These are phyloP conservation scores for Pogonognathellus flavescens DNA, from an alignment of 1,140 invertebrate species.

Conservation along the genomic window DNA sequence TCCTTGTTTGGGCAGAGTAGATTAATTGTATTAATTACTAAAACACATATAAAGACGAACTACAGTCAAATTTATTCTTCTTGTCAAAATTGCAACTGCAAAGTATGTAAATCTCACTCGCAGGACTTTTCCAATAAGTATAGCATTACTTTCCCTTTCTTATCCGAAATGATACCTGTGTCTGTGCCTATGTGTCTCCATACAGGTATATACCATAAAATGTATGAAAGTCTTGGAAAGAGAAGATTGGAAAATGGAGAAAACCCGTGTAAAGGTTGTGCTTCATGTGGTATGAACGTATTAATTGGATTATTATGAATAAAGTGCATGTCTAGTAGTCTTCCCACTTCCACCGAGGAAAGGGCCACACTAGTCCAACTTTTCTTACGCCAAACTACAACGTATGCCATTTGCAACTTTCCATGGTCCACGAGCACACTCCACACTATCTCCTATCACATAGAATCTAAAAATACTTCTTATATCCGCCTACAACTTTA, in stretches of 20 bases:
- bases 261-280: slow-evolving; percentile 26
- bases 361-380: no score
- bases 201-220: no score
- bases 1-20: no score
- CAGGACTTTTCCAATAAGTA: background rate
- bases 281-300: slow-evolving; percentile 23
- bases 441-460: no score
- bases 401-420: no score
- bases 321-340: slow-evolving; percentile 3
- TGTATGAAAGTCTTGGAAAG: background rate
- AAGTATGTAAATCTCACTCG: background rate
- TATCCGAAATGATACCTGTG: background rate
- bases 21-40: no score
- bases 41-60: background rate
- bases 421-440: no score
- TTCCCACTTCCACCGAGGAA: background rate
- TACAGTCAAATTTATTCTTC: background rate
- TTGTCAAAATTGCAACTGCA: background rate
- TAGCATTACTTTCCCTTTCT: slow-evolving; percentile 16
- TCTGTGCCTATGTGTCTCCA: background rate
- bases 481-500: no score
- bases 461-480: no score
- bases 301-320: slow-evolving; percentile 35
- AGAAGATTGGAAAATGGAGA: background rate
- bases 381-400: no score